Evolutionary conservation across 2,113 vertebrate genomes (phyloP), one percentile per base, ranked within the genome.

Genomic region (Paralichthys olivaceus): DNA sequence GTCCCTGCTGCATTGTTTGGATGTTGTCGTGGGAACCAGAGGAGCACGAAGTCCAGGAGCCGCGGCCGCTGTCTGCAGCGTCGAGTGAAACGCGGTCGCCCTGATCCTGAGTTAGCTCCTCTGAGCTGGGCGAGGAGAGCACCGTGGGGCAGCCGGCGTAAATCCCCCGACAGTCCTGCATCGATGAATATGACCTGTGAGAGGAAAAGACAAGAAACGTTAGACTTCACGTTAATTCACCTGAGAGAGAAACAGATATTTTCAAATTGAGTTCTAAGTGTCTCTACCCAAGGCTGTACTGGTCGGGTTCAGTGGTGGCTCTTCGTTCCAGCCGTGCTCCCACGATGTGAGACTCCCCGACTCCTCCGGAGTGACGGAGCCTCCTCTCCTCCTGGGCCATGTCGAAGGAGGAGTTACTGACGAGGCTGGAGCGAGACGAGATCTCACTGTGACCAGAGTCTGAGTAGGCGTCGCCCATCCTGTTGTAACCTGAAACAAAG

Each of bases 21-120:
- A 99, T 99, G 87, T 98, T 99, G 76, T 99, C 98, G 0, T 99
- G 98, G 64, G 98, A 99, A 4, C 97, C 98, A 0, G 98, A 99
- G 0, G 98, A 99, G 79, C 98, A 99, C 6, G 98, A 99, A 0
- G 98, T 99, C 98, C 98, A 99, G 94, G 97, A 99, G 54, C 98
- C 98, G 0, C 98, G 96, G 58, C 98, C 98, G 1, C 98, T 99
- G 94, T 99, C 98, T 0, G 98, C 97, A 0, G 98, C 98, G 19
- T 98, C 98, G 0, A 99, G 95, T 0, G 98, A 99, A 2, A 97
- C 96, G 0, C 98, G 95, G 66, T 99, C 97, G 14, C 97, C 97
- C 86, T 98, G 97, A 90, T 99, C 98, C 86, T 99, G 97, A 65
- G 96, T 98, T 60, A 99, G 95, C 81, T 99, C 97, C 90, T 98